phyloP scores from a whole-genome alignment of 53 echinoderm and acorn worm genomes.

The Astropecten irregularis region DNA sequence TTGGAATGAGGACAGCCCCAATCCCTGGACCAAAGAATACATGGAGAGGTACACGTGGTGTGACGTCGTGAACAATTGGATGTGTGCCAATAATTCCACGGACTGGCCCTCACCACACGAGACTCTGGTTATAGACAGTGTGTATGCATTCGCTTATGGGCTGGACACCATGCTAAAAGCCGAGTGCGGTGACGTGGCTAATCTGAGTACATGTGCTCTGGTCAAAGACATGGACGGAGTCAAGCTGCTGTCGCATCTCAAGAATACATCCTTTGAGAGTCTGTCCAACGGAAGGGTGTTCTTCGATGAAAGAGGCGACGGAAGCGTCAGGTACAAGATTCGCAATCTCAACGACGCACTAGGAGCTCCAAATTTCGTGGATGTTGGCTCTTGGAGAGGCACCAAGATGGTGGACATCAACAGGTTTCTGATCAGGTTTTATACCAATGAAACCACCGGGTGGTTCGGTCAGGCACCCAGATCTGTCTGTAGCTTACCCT shows the following conservation, averaged over 20 bases:
- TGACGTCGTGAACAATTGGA: background rate
- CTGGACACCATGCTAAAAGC: conserved; percentile 52
- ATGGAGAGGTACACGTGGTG: conserved; percentile 56
- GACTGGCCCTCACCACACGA: conserved; percentile 64
- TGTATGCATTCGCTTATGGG: conserved; percentile 80
- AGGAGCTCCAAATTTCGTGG: conserved; percentile 23
- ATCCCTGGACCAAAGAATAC: conserved; percentile 87
- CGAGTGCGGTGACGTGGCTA: conserved; percentile 35
- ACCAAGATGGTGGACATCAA: conserved; percentile 17
- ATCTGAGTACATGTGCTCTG: conserved; percentile 20
- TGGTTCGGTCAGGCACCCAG: conserved; percentile 22
- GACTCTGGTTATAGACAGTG: conserved; percentile 90
- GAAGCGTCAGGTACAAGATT: conserved; percentile 72
- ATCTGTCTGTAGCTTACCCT: conserved; percentile 79
- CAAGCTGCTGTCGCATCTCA: conserved; percentile 57
- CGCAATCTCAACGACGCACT: conserved; percentile 62
- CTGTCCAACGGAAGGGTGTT: conserved; percentile 77
- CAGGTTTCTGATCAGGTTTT: conserved; percentile 50
- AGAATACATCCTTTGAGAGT: conserved; percentile 62
- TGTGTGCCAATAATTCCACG: background rate
- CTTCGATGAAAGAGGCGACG: conserved; percentile 74
- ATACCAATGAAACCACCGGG: conserved; percentile 43
- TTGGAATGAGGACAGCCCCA: conserved; percentile 29
- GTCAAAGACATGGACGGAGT: conserved; percentile 38
- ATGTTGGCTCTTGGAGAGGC: conserved; percentile 73